A percentile compares a stretch with the other conserved stretches of the same genome.
Conservation (phyloP, 1,140 invertebrate species). For the Ips nitidus region DNA sequence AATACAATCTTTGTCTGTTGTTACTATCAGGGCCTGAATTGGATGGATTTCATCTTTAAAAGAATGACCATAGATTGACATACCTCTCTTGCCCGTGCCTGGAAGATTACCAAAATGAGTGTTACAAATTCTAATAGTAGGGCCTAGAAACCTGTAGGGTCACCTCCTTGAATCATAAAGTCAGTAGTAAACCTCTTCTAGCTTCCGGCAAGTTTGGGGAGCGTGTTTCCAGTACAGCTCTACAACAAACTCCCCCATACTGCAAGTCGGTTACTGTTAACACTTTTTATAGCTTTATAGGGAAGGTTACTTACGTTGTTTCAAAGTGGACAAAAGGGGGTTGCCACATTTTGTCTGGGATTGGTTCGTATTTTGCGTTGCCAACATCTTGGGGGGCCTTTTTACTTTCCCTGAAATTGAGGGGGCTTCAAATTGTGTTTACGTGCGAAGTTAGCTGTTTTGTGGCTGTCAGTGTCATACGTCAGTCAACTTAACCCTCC, state of each 20-base stretch:
- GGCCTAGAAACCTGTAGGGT: slow-evolving; percentile 93
- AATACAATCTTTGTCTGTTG: too few species aligned
- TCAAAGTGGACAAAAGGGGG: slow-evolving; percentile 78
- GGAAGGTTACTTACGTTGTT: slow-evolving; percentile 68
- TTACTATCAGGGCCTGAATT: too few species aligned
- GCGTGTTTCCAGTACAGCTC: slow-evolving; percentile 99
- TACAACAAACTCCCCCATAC: slow-evolving; percentile 89
- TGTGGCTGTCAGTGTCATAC: too few species aligned
- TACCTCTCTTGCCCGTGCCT: slow-evolving; percentile 86
- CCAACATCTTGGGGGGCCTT: too few species aligned
- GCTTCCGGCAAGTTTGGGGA: slow-evolving; percentile 93
- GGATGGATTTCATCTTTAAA: slow-evolving; percentile 96
- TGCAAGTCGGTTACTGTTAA: slow-evolving; percentile 58
- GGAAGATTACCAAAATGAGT: too few species aligned
- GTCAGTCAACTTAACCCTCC: too few species aligned
- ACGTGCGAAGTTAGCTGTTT: too few species aligned
- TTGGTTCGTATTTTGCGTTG: slow-evolving; percentile 48
- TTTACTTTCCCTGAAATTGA: too few species aligned
- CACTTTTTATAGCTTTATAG: neutral
- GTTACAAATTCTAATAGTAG: too few species aligned
- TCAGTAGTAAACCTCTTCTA: slow-evolving; percentile 94
- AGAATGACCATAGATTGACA: slow-evolving; percentile 92
- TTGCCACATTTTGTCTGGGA: slow-evolving; percentile 83
- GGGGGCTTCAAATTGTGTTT: too few species aligned
- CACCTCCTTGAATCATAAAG: slow-evolving; percentile 98